A percentile compares a stretch with the other conserved stretches of the same genome.
Conservation (phyloP, 2,797 vertebrate genomes). For the Thalassophryne amazonica region DNA sequence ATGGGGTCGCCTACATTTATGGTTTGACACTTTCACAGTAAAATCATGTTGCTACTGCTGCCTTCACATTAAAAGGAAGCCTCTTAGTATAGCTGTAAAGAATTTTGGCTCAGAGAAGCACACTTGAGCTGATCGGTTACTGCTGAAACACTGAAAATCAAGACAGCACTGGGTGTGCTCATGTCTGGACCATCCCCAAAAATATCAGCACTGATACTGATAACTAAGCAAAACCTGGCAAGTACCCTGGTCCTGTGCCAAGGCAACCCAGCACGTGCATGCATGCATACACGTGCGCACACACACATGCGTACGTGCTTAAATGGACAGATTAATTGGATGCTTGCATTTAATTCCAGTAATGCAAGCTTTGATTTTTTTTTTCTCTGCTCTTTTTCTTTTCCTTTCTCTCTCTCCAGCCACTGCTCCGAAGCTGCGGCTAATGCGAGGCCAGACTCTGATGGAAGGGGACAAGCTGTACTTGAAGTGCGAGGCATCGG, state of each 20-base stretch:
- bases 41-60: too few species aligned
- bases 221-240: too few species aligned
- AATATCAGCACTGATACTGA: too few species aligned
- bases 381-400: not conserved
- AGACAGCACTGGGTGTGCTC: too few species aligned
- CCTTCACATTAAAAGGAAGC: too few species aligned
- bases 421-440: conserved; percentile 88
- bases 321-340: conserved; percentile 24
- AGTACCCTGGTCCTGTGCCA: not conserved
- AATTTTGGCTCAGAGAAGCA: too few species aligned
- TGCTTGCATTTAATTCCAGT: conserved; percentile 23
- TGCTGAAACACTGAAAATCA: too few species aligned
- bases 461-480: conserved; percentile 90
- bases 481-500: conserved; percentile 92
- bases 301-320: not conserved
- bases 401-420: conserved; percentile 68
- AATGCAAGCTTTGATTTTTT: conserved; percentile 37
- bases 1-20: too few species aligned
- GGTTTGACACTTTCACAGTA: too few species aligned
- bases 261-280: not conserved
- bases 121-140: too few species aligned
- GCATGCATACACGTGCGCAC: not conserved
- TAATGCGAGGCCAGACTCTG: conserved; percentile 87
- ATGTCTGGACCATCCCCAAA: too few species aligned
- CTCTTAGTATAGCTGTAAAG: too few species aligned